phyloP scores from a whole-genome alignment of 1,140 invertebrate genomes.

The Orchestia grillus region DNA sequence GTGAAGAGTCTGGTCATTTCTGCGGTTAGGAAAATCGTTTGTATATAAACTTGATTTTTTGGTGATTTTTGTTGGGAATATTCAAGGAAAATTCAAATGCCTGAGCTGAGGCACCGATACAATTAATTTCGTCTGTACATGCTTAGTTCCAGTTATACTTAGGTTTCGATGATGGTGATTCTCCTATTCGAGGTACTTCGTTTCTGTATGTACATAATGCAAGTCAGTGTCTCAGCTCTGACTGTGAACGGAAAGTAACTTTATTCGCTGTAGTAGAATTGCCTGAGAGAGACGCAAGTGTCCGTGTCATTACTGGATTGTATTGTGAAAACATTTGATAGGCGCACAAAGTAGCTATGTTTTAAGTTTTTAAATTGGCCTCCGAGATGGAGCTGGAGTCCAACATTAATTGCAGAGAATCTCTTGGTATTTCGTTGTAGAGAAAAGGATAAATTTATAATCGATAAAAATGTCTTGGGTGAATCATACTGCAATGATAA shows the following conservation, averaged over 20 bases:
- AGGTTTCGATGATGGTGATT: background rate
- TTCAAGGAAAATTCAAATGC: background rate
- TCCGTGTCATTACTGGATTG: background rate
- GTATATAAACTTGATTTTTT: background rate
- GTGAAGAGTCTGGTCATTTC: background rate
- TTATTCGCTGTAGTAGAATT: background rate
- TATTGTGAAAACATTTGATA: background rate
- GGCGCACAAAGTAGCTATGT: background rate
- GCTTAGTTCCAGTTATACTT: background rate
- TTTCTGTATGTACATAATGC: background rate
- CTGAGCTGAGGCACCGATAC: background rate
- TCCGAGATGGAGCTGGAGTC: background rate
- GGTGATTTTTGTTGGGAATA: background rate
- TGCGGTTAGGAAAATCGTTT: background rate
- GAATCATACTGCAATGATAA: too few species aligned
- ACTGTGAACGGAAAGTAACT: background rate
- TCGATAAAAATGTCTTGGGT: background rate
- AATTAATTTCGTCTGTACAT: too few species aligned
- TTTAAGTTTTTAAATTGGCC: background rate
- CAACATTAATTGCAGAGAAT: background rate
- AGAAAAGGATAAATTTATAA: background rate
- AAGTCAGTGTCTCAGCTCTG: background rate
- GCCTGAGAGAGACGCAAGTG: background rate
- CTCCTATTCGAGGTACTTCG: background rate
- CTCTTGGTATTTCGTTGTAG: background rate